These are phyloP conservation scores for Dolomedes plantarius DNA, from an alignment of 2,888 invertebrate species.

Conservation along the genomic window DNA sequence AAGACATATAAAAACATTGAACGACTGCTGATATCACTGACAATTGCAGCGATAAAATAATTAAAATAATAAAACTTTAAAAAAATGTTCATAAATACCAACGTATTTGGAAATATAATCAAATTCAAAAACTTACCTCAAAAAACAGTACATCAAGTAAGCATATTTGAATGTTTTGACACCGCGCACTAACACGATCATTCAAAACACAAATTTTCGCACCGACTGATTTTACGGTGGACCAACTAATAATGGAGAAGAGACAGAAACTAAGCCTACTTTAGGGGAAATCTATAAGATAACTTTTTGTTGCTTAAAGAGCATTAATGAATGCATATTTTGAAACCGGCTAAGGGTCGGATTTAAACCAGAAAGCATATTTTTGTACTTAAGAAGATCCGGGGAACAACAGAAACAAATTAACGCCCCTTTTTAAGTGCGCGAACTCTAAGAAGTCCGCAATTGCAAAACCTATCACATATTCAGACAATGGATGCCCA, in stretches of 20 bases:
- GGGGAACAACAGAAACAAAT: not conserved
- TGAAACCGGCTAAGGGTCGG: not conserved
- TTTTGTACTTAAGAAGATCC: constrained; percentile 26
- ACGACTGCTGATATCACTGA: not conserved
- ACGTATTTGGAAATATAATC: not conserved
- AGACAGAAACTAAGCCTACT: constrained; percentile 58
- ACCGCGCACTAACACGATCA: not conserved
- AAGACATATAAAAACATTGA: too few relatives aligned
- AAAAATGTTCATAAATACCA: constrained; percentile 3
- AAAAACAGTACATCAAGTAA: not conserved
- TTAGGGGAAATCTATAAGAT: constrained; percentile 62
- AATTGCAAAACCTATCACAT: constrained; percentile 31
- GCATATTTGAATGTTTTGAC: not conserved
- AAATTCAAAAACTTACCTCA: not conserved
- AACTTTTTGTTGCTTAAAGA: constrained; percentile 51
- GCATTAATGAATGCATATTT: constrained; percentile 19
- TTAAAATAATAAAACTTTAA: not conserved
- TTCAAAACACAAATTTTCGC: not conserved
- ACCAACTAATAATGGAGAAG: constrained; percentile 67
- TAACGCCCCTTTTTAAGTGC: not conserved
- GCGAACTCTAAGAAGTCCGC: constrained; percentile 9
- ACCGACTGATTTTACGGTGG: constrained; percentile 37
- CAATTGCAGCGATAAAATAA: not conserved
- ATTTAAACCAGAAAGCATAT: constrained; percentile 56
- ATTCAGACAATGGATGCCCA: constrained; percentile 67